Conservation (phyloP, 2,797 vertebrate genomes). For the Onychomys leucogaster region DNA sequence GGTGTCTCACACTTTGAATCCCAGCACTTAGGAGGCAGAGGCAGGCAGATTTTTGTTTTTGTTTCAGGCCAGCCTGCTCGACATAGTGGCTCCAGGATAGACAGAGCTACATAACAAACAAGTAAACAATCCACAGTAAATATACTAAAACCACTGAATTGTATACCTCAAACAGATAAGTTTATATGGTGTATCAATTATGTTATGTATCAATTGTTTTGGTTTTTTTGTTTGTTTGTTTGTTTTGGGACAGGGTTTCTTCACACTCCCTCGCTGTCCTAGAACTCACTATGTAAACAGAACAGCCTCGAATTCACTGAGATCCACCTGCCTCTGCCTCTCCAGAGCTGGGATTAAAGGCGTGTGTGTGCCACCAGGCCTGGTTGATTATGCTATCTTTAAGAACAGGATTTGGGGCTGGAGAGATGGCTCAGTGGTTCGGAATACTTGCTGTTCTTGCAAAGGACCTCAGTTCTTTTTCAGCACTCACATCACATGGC, state of each 20-base stretch:
- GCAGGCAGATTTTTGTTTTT: neutral
- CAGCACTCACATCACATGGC: neutral
- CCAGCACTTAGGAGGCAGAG: neutral
- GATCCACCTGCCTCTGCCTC: neutral
- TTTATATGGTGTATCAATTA: neutral
- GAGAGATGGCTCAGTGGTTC: neutral
- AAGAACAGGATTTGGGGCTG: neutral
- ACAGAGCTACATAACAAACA: neutral
- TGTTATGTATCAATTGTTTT: too few relatives aligned
- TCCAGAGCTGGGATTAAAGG: neutral
- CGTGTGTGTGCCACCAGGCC: neutral
- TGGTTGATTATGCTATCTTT: constrained; percentile 24
- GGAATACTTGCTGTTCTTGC: neutral
- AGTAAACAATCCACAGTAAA: neutral
- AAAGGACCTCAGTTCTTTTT: neutral
- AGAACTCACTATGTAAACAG: neutral
- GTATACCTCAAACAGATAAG: neutral
- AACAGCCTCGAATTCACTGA: neutral
- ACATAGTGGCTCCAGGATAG: neutral
- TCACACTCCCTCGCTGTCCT: neutral
- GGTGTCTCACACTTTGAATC: neutral
- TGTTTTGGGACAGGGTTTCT: neutral
- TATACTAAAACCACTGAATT: constrained; percentile 36
- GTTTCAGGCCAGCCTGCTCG: neutral
- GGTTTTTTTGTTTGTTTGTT: too few relatives aligned